Conservation (phyloP, 30 jellyfish, hydroid and myxozoan species). For the Sanderia malayensis region DNA sequence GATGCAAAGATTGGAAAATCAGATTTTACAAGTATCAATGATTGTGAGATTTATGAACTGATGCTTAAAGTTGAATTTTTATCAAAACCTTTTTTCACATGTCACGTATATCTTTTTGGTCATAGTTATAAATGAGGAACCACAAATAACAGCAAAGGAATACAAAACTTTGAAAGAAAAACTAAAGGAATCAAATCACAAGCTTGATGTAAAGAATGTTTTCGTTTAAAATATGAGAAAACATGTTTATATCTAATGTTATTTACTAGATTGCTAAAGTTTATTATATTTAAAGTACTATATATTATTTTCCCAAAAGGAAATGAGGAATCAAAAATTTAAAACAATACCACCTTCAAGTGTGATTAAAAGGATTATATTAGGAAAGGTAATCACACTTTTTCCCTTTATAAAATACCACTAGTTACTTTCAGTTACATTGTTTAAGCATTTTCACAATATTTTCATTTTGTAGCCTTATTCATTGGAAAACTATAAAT, state of each 20-base stretch:
- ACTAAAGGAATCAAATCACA: constrained; percentile 24
- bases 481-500: constrained; percentile 66
- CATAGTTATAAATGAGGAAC: constrained; percentile 37
- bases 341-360: constrained; percentile 43
- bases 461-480: constrained; percentile 43
- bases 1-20: neutral
- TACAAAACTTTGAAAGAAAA: constrained; percentile 39
- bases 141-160: constrained; percentile 49
- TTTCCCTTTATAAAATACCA: no score
- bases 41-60: no score
- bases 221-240: no score
- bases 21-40: neutral
- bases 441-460: no score
- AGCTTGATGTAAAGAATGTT: no score
- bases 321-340: constrained; percentile 43
- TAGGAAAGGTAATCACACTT: constrained; percentile 67
- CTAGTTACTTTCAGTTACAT: no score
- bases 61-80: no score
- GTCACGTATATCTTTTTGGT: no score
- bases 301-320: constrained; percentile 14
- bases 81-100: no score
- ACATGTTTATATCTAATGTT: no score
- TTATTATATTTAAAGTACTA: no score
- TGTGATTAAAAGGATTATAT: constrained; percentile 21
- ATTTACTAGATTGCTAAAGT: no score